These are phyloP conservation scores for Aldabrachelys gigantea DNA, from an alignment of 2,113 vertebrate species.

Conservation along the genomic window DNA sequence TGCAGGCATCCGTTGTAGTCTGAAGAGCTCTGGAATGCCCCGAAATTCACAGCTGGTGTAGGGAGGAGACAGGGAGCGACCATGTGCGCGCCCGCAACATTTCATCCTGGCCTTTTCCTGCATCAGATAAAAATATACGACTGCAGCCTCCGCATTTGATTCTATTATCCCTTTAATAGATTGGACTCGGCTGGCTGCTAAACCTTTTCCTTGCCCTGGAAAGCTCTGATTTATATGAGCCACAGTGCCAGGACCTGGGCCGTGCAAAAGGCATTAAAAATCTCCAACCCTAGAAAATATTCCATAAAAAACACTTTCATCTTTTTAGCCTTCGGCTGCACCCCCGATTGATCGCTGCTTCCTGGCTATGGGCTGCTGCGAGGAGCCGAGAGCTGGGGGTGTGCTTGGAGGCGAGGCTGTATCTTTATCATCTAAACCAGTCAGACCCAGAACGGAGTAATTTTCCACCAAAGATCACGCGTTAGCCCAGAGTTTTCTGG, in stretches of 20 bases:
- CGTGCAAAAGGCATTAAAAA: background rate
- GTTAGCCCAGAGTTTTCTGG: background rate
- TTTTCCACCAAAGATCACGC: background rate
- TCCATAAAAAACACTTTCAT: accelerated
- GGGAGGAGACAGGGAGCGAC: no score
- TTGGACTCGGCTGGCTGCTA: accelerated
- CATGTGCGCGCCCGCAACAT: no score
- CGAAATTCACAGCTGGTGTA: background rate
- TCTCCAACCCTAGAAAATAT: background rate
- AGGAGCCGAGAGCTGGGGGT: background rate
- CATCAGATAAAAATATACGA: no score
- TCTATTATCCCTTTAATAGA: background rate
- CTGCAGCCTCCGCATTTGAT: no score
- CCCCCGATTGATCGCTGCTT: background rate
- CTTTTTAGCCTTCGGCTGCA: background rate
- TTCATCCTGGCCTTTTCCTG: no score
- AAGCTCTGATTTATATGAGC: background rate
- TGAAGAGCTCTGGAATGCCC: no score
- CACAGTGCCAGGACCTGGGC: accelerated
- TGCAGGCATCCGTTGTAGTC: no score
- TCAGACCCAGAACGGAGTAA: background rate
- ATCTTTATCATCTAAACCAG: accelerated
- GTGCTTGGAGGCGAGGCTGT: accelerated
- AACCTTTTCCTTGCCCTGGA: background rate
- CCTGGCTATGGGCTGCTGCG: background rate